Base-by-base conservation (phyloP, 2,113 vertebrate species). In the Planiliza haematocheilus region DNA sequence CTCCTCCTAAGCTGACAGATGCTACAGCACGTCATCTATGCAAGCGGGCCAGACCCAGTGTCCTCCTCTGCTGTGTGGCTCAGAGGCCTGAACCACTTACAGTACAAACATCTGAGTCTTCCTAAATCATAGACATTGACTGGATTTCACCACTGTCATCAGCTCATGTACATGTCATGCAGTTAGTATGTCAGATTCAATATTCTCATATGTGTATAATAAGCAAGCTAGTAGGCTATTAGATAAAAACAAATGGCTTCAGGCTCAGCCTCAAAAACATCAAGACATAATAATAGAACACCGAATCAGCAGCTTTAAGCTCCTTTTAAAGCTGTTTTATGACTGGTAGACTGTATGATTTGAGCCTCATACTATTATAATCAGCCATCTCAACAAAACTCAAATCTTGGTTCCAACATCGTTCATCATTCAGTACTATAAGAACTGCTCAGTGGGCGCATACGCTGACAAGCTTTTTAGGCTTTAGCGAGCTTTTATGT, bases 61-160 rank as follows among this genome's bases (percentile, higher is more conserved):
- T 7, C 4, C 49, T 34, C 30, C 18, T 51, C 12, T 9, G 24
- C 45, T 68, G 8, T 39, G 20, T 37, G 48, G 46, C 38, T 24
- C 50, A 73, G 42, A 55, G 10, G 55, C 14, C 43, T 56, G 45
- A 14, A 45, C 24, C 13, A 50, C 8, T 0, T 10, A 53, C 37
- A 42, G 8, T 3, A 42, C 34, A 49, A 20, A 49, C 42, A 13
- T 45, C 21, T 51, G 14, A 18, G n/a, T 34, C 1, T 56, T 24
- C 59, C 50, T 4, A 56, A 55, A 55, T 48, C 18, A 48, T 11
- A 10, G 36, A 37, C 24, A 75, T 36, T 43, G n/a, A 36, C 55
- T 43, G 10, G 36, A 49, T 65, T 50, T 49, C 14, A 41, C 20
- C 2, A 20, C 16, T 18, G 55, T 50, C 45, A 64, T 34, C 57